Conservation (phyloP, 2,113 vertebrate genomes). For the Hucho hucho region DNA sequence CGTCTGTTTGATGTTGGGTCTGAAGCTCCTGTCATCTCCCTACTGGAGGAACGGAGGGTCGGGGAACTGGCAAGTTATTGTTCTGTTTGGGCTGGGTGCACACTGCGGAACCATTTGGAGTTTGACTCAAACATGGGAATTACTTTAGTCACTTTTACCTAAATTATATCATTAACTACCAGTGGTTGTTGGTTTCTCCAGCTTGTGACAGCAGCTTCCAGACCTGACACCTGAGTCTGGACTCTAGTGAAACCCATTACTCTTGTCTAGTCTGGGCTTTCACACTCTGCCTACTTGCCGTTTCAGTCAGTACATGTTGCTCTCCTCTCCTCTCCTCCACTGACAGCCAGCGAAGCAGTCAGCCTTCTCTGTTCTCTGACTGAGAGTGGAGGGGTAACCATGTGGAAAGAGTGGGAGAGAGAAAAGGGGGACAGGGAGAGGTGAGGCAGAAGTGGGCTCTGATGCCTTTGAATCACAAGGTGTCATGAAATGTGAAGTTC, state of each 20-base stretch:
- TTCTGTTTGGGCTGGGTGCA: constrained; percentile 44
- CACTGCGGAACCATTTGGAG: too few species aligned
- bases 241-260: neutral
- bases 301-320: constrained; percentile 71
- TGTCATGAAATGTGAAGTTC: constrained; percentile 39
- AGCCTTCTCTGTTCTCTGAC: neutral
- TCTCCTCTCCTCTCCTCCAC: constrained; percentile 62
- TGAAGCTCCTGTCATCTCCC: constrained; percentile 68
- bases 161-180: neutral
- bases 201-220: too few species aligned
- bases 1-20: constrained; percentile 71
- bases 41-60: constrained; percentile 34
- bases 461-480: constrained; percentile 26
- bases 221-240: neutral
- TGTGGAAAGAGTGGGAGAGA: constrained; percentile 18
- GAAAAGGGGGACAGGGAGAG: constrained; percentile 41
- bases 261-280: neutral
- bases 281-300: constrained; percentile 24
- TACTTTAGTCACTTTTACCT: neutral
- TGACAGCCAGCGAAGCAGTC: constrained; percentile 50
- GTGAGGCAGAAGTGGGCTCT: neutral
- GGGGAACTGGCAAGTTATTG: constrained; percentile 57
- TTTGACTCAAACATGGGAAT: neutral
- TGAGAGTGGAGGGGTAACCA: neutral
- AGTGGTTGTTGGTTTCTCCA: neutral